Conservation (phyloP, 2,113 vertebrate species). For the Delphinapterus leucas region DNA sequence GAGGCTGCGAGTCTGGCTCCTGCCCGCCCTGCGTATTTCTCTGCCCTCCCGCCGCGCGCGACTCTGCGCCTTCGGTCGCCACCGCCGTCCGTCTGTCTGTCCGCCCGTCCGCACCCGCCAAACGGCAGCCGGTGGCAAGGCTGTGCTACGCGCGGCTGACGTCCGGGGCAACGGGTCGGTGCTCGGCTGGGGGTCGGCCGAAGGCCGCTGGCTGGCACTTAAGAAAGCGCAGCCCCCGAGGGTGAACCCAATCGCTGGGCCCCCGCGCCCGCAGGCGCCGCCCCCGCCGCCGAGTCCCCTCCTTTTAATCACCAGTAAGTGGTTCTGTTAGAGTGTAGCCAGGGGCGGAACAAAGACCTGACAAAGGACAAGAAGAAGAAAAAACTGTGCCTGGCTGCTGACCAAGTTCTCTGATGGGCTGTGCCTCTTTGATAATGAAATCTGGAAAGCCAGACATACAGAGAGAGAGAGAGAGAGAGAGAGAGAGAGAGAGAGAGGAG, state of each 20-base stretch:
- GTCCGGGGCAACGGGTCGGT: neutral
- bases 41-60: neutral
- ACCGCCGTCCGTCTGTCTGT: neutral
- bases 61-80: neutral
- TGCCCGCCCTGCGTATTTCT: neutral
- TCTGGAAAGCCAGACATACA: neutral
- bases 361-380: conserved; percentile 29
- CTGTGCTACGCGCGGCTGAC: neutral
- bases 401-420: conserved; percentile 6
- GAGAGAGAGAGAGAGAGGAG: neutral
- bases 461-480: too few relatives aligned
- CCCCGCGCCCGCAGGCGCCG: conserved; percentile 21
- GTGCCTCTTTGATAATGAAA: conserved; percentile 34
- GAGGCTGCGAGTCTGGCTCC: neutral
- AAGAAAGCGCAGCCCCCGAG: neutral
- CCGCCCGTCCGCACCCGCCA: neutral
- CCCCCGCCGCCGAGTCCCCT: conserved; percentile 53
- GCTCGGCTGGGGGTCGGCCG: neutral
- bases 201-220: neutral
- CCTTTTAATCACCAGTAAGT: conserved; percentile 65
- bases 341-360: conserved; percentile 66
- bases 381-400: conserved; percentile 8
- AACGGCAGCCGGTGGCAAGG: neutral
- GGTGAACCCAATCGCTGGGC: neutral
- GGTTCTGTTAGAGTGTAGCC: conserved; percentile 50